Evolutionary conservation across 1,140 invertebrate genomes (phyloP), one percentile per base, ranked within the genome.

Genomic region (Drosophila aff.): DNA sequence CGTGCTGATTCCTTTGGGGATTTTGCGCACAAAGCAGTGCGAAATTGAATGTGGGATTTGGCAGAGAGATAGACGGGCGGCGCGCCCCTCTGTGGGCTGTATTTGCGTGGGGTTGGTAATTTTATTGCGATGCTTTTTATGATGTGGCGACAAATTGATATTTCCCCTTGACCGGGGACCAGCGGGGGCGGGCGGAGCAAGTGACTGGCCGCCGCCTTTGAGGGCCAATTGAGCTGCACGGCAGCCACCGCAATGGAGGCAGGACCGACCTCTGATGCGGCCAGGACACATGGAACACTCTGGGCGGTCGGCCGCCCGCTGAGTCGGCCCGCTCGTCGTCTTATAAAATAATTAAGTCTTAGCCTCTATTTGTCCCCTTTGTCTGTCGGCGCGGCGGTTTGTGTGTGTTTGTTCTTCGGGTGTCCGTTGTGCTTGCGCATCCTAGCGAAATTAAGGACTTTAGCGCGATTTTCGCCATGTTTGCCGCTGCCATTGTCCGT

Each of bases 121-220:
- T 91, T 91, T 91, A 91, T 91, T 91, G 89, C 81, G 76, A 52
- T 87, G 89, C 84, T 91, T 90, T 91, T 91, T 91, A 91, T 91
- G 89, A 91, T 91, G 89, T 91, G 84, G 81, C 89, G 89, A 91
- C 89, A 91, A 91, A 91, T 91, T 91, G 89, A 91, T 91, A 91
- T 89, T 91, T 91, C 89, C 66, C 74, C 71, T 44, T 75, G 73
- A 76, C 74, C 52, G 33, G 40, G 10, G 41, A 41, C 15, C 23
- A 15, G 18, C n/a, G 46, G 13, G n/a, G 43, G 33, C n/a, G n/a
- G n/a, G 28, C 16, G 23, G 36, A 16, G 65, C 28, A 47, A 47
- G 36, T 61, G 58, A 41, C n/a, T 61, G 43, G 26, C 44, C 53
- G 26, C 47, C 62, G 72, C 53, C 84, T 73, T 82, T 66, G 71